Evolutionary conservation across 2,797 vertebrate genomes (phyloP).

Genomic region (Muscicapa comitata): DNA sequence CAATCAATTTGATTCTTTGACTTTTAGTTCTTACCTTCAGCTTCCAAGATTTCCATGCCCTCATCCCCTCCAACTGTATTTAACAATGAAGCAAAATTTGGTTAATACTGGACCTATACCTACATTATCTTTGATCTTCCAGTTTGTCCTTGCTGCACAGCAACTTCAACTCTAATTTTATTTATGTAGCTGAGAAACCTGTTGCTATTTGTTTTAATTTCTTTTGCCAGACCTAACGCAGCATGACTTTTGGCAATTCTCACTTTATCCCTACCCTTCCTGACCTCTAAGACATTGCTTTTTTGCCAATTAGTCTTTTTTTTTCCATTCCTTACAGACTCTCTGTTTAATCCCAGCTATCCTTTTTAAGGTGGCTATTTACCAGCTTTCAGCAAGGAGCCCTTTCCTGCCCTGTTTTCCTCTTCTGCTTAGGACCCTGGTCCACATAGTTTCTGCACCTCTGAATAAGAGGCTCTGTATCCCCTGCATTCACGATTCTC

Average conservation of each 20-base stretch:
- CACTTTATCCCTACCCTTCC: slow-evolving; percentile 55
- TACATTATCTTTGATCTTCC: slow-evolving; percentile 30
- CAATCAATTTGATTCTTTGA: neutral
- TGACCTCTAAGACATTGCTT: slow-evolving; percentile 47
- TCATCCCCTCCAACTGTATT: neutral
- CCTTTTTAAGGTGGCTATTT: slow-evolving; percentile 33
- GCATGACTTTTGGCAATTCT: slow-evolving; percentile 63
- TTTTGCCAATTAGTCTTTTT: slow-evolving; percentile 46
- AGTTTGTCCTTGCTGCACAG: neutral
- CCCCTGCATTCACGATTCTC: neutral
- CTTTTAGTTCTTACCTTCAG: neutral
- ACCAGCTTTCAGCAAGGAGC: neutral
- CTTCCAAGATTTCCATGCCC: neutral
- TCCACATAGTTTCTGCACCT: neutral
- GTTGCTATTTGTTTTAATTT: slow-evolving; percentile 66
- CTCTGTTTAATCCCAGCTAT: neutral
- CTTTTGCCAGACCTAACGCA: slow-evolving; percentile 46
- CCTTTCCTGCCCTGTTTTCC: neutral
- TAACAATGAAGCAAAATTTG: neutral
- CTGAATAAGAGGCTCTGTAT: neutral
- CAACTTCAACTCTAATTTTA: slow-evolving; percentile 43
- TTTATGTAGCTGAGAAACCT: slow-evolving; percentile 69
- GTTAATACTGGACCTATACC: neutral
- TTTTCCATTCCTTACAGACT: slow-evolving; percentile 28
- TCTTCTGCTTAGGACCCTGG: neutral